Conservation (phyloP, 2,113 vertebrate genomes). For the Leucopsar rothschildi region DNA sequence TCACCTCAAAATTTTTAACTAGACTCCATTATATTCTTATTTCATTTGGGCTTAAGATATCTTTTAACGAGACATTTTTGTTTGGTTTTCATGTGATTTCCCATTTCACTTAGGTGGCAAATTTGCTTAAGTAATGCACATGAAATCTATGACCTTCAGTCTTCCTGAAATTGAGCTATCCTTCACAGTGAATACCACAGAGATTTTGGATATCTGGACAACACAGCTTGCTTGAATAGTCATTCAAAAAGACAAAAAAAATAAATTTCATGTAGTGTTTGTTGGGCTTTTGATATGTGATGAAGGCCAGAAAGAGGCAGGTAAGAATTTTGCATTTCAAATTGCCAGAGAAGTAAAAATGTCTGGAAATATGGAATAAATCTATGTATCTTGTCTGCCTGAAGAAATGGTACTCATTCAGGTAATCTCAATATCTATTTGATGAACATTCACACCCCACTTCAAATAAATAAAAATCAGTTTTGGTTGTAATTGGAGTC, state of each 20-base stretch:
- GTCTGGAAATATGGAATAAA: neutral
- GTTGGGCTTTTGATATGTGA: neutral
- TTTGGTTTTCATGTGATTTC: neutral
- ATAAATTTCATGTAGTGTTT: neutral
- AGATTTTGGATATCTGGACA: neutral
- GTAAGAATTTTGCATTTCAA: neutral
- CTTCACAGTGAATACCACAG: neutral
- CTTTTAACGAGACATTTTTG: neutral
- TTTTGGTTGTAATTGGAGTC: neutral
- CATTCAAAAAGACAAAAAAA: neutral
- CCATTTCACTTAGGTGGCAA: neutral
- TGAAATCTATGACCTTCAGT: neutral
- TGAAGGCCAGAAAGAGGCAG: neutral
- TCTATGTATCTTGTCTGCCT: neutral
- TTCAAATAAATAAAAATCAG: neutral
- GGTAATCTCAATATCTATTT: neutral
- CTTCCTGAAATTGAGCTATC: neutral
- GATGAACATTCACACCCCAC: neutral
- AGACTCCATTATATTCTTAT: neutral
- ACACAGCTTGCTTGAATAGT: neutral
- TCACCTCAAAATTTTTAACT: neutral
- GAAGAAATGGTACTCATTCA: neutral
- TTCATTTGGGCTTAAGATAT: neutral
- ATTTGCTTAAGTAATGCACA: neutral
- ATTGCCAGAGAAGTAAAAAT: neutral